Conservation (phyloP, 2,113 vertebrate genomes). For the Chrysemys picta region DNA sequence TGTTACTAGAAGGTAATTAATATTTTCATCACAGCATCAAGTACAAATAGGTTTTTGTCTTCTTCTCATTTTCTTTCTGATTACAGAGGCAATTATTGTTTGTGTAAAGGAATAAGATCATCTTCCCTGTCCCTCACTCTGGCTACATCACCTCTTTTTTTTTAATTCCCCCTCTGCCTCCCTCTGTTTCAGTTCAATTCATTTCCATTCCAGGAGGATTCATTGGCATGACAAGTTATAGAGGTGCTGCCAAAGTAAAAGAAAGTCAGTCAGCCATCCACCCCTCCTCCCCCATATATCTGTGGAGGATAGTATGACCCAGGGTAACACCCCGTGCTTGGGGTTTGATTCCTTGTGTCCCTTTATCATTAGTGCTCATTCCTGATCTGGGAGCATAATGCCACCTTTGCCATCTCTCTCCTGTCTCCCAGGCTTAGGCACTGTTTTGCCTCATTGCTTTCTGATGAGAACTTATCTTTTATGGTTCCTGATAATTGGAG, state of each 20-base stretch:
- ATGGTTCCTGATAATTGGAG: not conserved
- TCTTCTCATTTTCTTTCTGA: not conserved
- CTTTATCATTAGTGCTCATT: not conserved
- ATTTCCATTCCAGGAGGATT: not conserved
- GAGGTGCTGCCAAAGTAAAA: not conserved
- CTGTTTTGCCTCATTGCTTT: not conserved
- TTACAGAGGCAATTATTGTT: not conserved
- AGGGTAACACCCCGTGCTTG: not conserved
- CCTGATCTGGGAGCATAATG: not conserved
- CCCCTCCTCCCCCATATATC: no score
- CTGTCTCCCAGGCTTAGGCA: fast-evolving
- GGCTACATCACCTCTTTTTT: not conserved
- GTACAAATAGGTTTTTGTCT: not conserved
- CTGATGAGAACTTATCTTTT: not conserved
- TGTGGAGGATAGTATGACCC: not conserved
- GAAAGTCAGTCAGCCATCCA: not conserved
- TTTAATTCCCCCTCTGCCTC: not conserved
- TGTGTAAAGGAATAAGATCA: not conserved
- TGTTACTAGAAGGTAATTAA: conserved; percentile 4
- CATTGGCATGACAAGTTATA: fast-evolving
- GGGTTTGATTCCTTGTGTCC: fast-evolving
- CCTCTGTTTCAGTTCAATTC: not conserved
- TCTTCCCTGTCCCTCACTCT: not conserved
- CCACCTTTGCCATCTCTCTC: not conserved
- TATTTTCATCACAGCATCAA: not conserved